phyloP scores from a whole-genome alignment of 2,797 vertebrate species.

The Acipenser ruthenus region DNA sequence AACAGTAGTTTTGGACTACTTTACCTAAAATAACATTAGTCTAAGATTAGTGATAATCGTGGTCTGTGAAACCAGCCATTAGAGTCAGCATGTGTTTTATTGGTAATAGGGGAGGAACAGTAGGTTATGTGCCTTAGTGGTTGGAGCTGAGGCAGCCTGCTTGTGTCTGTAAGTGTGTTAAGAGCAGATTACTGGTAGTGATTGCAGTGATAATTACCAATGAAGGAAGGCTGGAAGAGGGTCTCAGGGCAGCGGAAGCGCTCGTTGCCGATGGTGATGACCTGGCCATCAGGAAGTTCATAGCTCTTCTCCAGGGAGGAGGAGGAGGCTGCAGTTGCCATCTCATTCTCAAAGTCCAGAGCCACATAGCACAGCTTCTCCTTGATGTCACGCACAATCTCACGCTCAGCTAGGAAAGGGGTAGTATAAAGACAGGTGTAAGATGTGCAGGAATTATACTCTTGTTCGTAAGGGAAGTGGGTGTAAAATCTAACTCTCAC shows the following conservation, averaged over 20 bases:
- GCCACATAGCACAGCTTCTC: constrained; percentile 76
- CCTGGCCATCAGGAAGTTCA: constrained; percentile 91
- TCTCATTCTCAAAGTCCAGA: constrained; percentile 76
- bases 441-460: too few relatives aligned
- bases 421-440: constrained; percentile 26
- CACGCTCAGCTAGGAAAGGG: constrained; percentile 57
- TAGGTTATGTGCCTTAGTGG: too few relatives aligned
- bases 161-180: too few relatives aligned
- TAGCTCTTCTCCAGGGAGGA: constrained; percentile 76
- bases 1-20: too few relatives aligned
- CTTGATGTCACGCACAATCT: constrained; percentile 77
- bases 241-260: constrained; percentile 96
- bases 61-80: too few relatives aligned
- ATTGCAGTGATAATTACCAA: constrained; percentile 54
- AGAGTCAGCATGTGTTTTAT: too few relatives aligned
- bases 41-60: too few relatives aligned
- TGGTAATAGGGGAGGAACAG: too few relatives aligned
- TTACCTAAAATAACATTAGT: too few relatives aligned
- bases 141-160: too few relatives aligned
- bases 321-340: constrained; percentile 72
- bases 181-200: constrained; percentile 7
- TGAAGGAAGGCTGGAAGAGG: constrained; percentile 94
- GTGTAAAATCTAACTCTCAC: too few relatives aligned
- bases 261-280: constrained; percentile 97
- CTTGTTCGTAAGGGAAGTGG: too few relatives aligned